Evolutionary conservation across 2,888 invertebrate genomes (phyloP).

Genomic region (Pristionchus exspectatus): DNA sequence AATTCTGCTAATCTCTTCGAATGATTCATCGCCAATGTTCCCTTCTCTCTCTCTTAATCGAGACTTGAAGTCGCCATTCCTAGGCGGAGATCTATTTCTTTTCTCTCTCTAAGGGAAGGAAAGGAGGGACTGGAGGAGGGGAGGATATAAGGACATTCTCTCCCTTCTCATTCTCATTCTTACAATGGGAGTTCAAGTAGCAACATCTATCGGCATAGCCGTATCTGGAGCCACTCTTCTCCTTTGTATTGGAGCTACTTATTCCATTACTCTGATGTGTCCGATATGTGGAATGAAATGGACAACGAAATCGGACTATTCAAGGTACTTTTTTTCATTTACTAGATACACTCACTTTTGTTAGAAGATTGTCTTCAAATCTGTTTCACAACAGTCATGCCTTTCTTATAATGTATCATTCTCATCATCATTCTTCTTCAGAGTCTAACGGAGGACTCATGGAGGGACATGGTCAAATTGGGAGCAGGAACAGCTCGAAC

Average conservation of each 20-base stretch:
- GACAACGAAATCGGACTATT: conserved; percentile 76
- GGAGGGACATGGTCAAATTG: conserved; percentile 76
- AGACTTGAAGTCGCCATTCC: conserved; percentile 7
- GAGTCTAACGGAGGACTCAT: conserved; percentile 75
- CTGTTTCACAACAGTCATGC: no score
- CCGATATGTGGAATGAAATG: conserved; percentile 73
- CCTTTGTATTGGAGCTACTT: conserved; percentile 62
- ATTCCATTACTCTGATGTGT: conserved; percentile 75
- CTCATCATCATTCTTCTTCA: conserved; percentile 38
- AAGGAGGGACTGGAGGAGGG: not conserved
- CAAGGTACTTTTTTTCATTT: conserved; percentile 58
- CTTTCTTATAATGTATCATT: not conserved
- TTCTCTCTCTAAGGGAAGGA: conserved; percentile 11
- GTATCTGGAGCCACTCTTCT: conserved; percentile 24
- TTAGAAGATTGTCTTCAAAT: not conserved
- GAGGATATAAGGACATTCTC: conserved; percentile 36
- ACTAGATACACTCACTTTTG: not conserved
- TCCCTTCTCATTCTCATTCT: not conserved
- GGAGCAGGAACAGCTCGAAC: conserved; percentile 57
- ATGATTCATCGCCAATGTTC: not conserved
- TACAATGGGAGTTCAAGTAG: conserved; percentile 41
- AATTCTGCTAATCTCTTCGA: not conserved
- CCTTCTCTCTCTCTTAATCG: conserved; percentile 12
- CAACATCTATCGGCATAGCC: conserved; percentile 17
- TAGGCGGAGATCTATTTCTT: conserved; percentile 24